Percentiles rank a stretch among this genome's conserved stretches.
phyloP scores from a whole-genome alignment of 53 echinoderm and acorn worm genomes.

The Apostichopus leukothele region DNA sequence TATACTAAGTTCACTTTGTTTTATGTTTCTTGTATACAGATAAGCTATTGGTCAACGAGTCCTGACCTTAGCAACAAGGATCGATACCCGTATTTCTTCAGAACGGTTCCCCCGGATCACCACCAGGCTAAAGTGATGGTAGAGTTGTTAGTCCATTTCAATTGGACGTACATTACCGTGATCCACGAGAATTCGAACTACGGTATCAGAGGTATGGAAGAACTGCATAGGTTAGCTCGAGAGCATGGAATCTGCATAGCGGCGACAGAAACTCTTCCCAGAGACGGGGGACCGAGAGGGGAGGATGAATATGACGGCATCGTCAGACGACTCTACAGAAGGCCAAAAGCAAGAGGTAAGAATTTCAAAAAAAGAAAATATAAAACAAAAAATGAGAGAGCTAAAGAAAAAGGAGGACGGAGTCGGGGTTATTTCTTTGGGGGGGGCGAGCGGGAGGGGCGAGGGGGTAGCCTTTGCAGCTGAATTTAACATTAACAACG shows the following conservation, averaged over 20 bases:
- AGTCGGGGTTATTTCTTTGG: no score
- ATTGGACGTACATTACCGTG: constrained; percentile 89
- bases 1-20: not conserved
- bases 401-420: no score
- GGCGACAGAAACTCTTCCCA: constrained; percentile 72
- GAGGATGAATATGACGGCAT: constrained; percentile 69
- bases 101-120: constrained; percentile 92
- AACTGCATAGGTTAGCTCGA: constrained; percentile 61
- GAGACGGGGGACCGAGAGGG: constrained; percentile 61
- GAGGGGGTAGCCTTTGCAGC: no score
- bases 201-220: constrained; percentile 78
- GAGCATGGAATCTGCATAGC: constrained; percentile 74
- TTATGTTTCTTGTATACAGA: constrained; percentile 41
- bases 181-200: constrained; percentile 92
- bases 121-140: constrained; percentile 88
- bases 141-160: constrained; percentile 73
- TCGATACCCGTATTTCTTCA: constrained; percentile 89
- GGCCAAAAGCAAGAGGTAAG: constrained; percentile 71
- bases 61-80: constrained; percentile 86
- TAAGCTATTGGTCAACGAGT: constrained; percentile 93
- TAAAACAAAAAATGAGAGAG: no score
- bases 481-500: no score
- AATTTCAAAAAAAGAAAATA: not conserved
- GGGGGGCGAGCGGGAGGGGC: no score
- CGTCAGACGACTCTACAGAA: constrained; percentile 59